These are phyloP conservation scores for Sinella curviseta DNA, from an alignment of 1,140 invertebrate species.

Conservation along the genomic window DNA sequence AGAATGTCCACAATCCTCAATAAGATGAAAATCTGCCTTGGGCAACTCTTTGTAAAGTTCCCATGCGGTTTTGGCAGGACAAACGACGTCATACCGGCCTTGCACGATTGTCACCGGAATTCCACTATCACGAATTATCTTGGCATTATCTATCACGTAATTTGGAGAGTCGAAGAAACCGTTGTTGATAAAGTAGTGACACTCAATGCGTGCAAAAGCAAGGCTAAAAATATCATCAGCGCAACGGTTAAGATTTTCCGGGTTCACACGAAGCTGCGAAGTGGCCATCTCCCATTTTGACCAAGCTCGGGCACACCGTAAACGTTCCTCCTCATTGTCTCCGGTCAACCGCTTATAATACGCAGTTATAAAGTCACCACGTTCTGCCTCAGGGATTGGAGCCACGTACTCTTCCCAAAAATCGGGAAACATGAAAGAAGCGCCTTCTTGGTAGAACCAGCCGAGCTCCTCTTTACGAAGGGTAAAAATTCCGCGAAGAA, in stretches of 20 bases:
- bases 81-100: conserved; percentile 55
- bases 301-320: conserved; percentile 53
- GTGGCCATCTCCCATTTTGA: conserved; percentile 55
- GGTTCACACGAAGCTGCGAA: conserved; percentile 51
- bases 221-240: conserved; percentile 51
- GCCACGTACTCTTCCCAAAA: conserved; percentile 53
- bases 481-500: conserved; percentile 55
- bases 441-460: conserved; percentile 57
- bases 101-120: conserved; percentile 55
- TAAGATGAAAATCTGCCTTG: conserved; percentile 51
- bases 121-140: conserved; percentile 51
- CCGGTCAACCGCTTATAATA: conserved; percentile 54
- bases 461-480: conserved; percentile 53
- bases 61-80: conserved; percentile 54
- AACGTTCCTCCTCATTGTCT: conserved; percentile 48
- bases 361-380: conserved; percentile 52
- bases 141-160: conserved; percentile 52
- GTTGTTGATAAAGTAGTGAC: conserved; percentile 55
- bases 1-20: conserved; percentile 53
- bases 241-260: conserved; percentile 37
- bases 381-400: conserved; percentile 53
- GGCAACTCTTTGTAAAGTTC: conserved; percentile 53
- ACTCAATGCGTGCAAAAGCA: conserved; percentile 56
- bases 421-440: conserved; percentile 54
- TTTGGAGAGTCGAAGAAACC: conserved; percentile 52